A percentile compares a stretch with the other conserved stretches of the same genome.
Conservation (phyloP, 35 echinoderm and acorn worm genomes). For the Lytechinus pictus region DNA sequence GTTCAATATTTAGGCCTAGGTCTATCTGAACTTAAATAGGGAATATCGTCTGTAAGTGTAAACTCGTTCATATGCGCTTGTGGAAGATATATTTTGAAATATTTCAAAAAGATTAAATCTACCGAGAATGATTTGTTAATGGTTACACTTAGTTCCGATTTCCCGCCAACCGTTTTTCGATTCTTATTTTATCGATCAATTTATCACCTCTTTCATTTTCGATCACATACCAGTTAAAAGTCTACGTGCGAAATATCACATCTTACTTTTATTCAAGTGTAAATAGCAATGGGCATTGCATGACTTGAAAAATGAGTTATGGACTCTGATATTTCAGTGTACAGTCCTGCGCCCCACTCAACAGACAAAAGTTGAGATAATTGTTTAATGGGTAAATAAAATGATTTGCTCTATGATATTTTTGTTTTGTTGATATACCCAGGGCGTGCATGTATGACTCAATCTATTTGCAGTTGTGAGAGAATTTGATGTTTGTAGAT, state of each 20-base stretch:
- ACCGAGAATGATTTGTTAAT: no score
- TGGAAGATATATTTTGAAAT: no score
- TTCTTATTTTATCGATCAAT: not conserved
- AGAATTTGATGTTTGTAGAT: not conserved
- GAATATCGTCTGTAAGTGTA: no score
- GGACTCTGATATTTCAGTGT: not conserved
- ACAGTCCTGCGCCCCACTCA: not conserved
- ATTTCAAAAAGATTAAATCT: no score
- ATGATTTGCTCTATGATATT: not conserved
- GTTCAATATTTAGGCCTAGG: no score
- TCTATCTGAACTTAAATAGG: no score
- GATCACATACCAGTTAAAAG: not conserved
- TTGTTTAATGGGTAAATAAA: slow-evolving; percentile 15
- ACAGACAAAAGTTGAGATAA: not conserved
- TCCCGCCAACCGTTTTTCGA: not conserved
- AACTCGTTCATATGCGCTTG: no score
- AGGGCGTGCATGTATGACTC: not conserved
- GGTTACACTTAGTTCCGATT: not conserved
- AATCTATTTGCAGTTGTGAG: not conserved
- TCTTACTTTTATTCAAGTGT: not conserved
- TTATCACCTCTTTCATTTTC: not conserved
- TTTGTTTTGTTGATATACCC: not conserved
- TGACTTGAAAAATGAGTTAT: not conserved
- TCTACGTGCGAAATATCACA: not conserved
- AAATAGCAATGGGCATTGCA: not conserved